Percentiles rank a stretch among this genome's conserved stretches.
phyloP scores from a whole-genome alignment of 2,113 vertebrate species.

The Poeciliopsis occidentalis region DNA sequence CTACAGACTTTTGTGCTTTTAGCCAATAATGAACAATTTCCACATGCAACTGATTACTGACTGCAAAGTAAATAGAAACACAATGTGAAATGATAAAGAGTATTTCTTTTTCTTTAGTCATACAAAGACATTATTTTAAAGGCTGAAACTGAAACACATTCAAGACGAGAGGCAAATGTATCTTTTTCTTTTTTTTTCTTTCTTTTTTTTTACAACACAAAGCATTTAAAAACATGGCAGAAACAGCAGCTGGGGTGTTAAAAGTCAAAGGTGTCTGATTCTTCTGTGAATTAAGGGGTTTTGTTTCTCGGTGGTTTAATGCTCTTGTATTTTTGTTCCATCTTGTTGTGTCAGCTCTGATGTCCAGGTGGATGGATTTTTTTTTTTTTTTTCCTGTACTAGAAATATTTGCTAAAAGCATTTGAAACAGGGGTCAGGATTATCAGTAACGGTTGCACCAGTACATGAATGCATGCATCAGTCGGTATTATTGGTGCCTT shows the following conservation, averaged over 20 bases:
- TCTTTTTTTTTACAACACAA: background rate
- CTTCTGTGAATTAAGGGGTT: background rate
- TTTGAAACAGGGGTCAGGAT: background rate
- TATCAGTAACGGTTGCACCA: background rate
- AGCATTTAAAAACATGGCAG: background rate
- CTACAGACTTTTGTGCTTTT: background rate
- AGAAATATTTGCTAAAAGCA: background rate
- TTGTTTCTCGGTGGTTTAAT: background rate
- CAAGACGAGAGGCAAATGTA: background rate
- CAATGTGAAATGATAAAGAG: no score
- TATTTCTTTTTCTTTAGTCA: no score
- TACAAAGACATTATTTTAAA: background rate
- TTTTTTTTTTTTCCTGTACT: background rate
- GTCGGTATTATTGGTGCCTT: slow-evolving; percentile 5
- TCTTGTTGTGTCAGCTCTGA: background rate
- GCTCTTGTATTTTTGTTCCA: background rate
- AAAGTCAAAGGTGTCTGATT: background rate
- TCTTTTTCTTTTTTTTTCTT: background rate
- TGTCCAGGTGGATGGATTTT: background rate
- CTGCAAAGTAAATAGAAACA: background rate
- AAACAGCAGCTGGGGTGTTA: background rate
- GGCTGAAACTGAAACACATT: background rate
- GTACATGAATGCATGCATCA: background rate
- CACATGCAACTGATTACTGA: background rate
- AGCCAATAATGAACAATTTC: background rate